Evolutionary conservation across 2,113 vertebrate genomes (phyloP).

Genomic region (Oxyruncus cristatus): DNA sequence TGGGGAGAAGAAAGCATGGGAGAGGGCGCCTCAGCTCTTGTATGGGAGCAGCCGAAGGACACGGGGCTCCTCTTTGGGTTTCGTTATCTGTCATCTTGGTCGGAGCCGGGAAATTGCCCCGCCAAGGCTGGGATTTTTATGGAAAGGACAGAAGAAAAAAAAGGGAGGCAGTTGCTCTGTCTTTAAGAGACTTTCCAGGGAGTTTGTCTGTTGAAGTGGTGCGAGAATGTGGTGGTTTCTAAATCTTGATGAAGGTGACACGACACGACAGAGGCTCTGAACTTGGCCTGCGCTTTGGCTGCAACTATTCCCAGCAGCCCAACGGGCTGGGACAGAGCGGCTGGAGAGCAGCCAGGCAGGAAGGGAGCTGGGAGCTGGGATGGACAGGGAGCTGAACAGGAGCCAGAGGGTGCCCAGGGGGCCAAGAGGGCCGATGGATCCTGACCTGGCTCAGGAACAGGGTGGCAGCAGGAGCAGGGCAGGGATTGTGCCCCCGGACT

Average conservation of each 20-base stretch:
- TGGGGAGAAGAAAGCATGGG: background rate
- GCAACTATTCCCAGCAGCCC: no score
- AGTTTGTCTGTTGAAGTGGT: background rate
- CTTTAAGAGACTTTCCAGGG: background rate
- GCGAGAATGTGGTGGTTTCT: background rate
- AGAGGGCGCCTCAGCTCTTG: background rate
- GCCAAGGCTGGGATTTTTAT: background rate
- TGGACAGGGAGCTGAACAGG: no score
- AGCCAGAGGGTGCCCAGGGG: no score
- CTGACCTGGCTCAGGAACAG: no score
- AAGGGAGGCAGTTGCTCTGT: background rate
- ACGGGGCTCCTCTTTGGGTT: rapidly evolving
- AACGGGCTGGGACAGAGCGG: no score
- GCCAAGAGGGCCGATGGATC: no score
- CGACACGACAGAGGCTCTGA: background rate
- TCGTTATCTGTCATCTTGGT: background rate
- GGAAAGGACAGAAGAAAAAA: background rate
- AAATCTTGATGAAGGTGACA: background rate
- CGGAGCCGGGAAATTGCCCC: background rate
- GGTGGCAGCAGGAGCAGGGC: no score
- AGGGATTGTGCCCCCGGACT: no score
- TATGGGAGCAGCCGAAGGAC: background rate
- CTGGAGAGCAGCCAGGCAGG: no score
- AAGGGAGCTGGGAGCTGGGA: no score
- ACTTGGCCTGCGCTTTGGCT: no score